Evolutionary conservation across 2,888 invertebrate genomes (phyloP), one percentile per base, ranked within the genome.

Genomic region (Zelleria hepariella): DNA sequence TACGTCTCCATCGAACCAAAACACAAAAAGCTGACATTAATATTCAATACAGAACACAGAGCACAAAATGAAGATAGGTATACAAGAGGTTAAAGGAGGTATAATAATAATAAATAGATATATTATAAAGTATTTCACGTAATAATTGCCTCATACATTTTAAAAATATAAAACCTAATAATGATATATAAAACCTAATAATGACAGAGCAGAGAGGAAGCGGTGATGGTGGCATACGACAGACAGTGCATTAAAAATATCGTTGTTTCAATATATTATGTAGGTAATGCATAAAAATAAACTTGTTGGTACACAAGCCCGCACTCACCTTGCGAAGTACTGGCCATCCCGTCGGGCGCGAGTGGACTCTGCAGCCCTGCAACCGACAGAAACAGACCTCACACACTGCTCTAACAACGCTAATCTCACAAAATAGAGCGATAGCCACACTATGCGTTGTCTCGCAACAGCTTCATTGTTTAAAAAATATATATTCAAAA

Each of bases 251-350:
- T 88, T 87, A 89, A 89, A 86, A 88, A 87, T 89, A 82, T 86
- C 86, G 84, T 67, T 80, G 78, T 84, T 82, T 85, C 80, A 86
- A 84, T 87, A 86, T 86, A n/a, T n/a, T n/a, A 86, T 86, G 83
- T 86, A 86, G 75, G 84, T 86, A 84, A 86, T 87, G 87, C 87
- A 85, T 86, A 84, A 86, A n/a, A 84, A 78, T 83, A 84, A 86
- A 80, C 77, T 86, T 82, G 84, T 86, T 85, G 78, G 80, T 82
- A 82, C 68, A 81, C 80, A 88, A 87, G 88, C 86, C 68, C 75
- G 63, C 69, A 91, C 94, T 93, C 92, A 95, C 95, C 95, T 95
- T 95, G 95, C 73, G 95, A 95, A 75, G 95, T 95, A 78, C 94
- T 93, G 70, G 95, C 94, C 78, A 95, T 89, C 15, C 32, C 32